Evolutionary conservation across 2,888 invertebrate genomes (phyloP), one percentile per base, ranked within the genome.

Genomic region (Petrolisthes cinctipes): DNA sequence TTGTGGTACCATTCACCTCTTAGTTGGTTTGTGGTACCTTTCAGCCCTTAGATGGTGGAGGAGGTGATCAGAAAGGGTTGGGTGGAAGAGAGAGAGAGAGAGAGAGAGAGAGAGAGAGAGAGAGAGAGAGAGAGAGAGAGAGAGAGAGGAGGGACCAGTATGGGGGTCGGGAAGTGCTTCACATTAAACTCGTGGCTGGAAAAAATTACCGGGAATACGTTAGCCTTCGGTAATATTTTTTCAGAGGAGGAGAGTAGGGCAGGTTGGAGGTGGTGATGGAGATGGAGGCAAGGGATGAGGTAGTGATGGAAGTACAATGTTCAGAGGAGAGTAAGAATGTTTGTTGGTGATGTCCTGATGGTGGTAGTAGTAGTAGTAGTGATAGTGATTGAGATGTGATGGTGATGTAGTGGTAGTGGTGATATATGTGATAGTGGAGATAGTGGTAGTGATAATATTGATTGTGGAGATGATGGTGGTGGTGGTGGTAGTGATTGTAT

Each of bases 191-290:
- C 51, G 23, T 85, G 79, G 79, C 85, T 85, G 79, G 54, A 68
- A 85, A 79, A 79, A 68, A 85, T 85, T 53, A 79, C 85, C 78
- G 61, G 54, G 85, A 79, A 68, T 85, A 79, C 57, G 83, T 83
- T 83, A 83, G 71, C 73, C 83, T 73, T 83, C 83, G 75, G 83
- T 71, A 71, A 73, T 83, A 54, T 83, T 23, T 75, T 73, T 54
- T 37, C 37, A 37, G 37, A 37, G 37, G 37, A 37, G 37, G 37
- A 37, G 37, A 37, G 37, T 37, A 37, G 37, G 37, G 37, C 76
- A 76, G 11, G 53, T 0, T 11, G 9, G 73, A 73, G 9, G 73
- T 17, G 23, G 23, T 2, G 7, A 73, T 73, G 23, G 9, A 14
- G 61, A 61, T 9, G 61, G 14, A 14, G 61, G 61, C 14, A 14